Evolutionary conservation across 2,113 vertebrate species (phyloP).

Genomic region (Nothocercus nigrocapillus): DNA sequence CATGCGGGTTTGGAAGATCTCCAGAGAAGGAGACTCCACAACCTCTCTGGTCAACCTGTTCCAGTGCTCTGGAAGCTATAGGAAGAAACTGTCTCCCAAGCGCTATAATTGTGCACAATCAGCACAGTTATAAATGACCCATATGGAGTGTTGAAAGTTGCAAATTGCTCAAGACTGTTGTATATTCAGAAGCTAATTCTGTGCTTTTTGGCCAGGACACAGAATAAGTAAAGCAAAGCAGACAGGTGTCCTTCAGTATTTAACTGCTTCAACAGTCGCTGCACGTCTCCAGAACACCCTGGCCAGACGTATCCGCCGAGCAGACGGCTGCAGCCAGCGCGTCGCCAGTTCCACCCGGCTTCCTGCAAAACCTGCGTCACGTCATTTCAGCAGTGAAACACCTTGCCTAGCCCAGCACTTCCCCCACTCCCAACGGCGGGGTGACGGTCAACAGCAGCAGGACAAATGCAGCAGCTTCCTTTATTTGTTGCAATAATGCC

Average conservation of each 20-base stretch:
- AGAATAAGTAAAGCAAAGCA: not conserved
- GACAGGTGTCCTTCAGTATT: not conserved
- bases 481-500: not conserved
- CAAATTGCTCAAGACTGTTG: not conserved
- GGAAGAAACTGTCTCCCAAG: not conserved
- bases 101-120: not conserved
- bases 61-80: too few species aligned
- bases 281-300: not conserved
- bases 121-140: not conserved
- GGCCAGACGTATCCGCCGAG: accelerated
- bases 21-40: too few species aligned
- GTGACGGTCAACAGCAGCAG: accelerated
- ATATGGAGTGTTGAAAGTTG: not conserved
- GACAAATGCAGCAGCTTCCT: not conserved
- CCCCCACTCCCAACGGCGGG: accelerated
- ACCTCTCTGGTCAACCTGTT: too few species aligned
- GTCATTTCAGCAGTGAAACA: not conserved
- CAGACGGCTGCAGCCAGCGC: accelerated
- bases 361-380: not conserved
- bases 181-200: not conserved
- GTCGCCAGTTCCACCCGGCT: not conserved
- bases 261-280: not conserved
- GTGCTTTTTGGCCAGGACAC: not conserved
- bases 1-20: too few species aligned
- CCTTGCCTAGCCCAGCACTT: not conserved